These are phyloP conservation scores for Bombus ignitus DNA, from an alignment of 1,140 invertebrate genomes.

Conservation along the genomic window DNA sequence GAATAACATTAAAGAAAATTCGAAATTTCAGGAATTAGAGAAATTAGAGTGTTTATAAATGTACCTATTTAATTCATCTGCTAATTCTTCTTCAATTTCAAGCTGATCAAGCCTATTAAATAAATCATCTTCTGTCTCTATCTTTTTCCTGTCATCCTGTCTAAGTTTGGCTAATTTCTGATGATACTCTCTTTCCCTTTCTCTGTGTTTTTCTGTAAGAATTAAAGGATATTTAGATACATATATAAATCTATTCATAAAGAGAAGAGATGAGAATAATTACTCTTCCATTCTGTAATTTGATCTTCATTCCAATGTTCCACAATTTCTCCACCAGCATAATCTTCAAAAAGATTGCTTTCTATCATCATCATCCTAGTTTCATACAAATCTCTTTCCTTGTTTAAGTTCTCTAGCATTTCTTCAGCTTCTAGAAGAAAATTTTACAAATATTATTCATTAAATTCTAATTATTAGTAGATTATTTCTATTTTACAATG, in stretches of 20 bases:
- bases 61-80: conserved; percentile 80
- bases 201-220: conserved; percentile 81
- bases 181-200: conserved; percentile 81
- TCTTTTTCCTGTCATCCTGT: conserved; percentile 70
- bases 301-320: conserved; percentile 84
- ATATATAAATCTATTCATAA: neutral
- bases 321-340: conserved; percentile 80
- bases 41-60: neutral
- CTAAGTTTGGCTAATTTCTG: conserved; percentile 78
- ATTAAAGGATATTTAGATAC: neutral
- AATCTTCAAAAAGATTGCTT: conserved; percentile 74
- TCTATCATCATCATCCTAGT: conserved; percentile 76
- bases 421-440: conserved; percentile 79
- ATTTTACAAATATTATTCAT: neutral
- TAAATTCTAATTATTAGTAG: conserved; percentile 26
- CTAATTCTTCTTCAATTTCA: conserved; percentile 83
- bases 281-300: conserved; percentile 83
- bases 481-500: neutral
- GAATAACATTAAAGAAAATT: conserved; percentile 26
- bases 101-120: conserved; percentile 82
- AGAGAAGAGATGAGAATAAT: conserved; percentile 35
- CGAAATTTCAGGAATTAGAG: neutral
- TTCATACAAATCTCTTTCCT: conserved; percentile 81
- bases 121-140: conserved; percentile 80
- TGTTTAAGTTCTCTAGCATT: conserved; percentile 80